Evolutionary conservation across 2,113 vertebrate genomes (phyloP), one percentile per base, ranked within the genome.

Genomic region (Ammodytes marinus): DNA sequence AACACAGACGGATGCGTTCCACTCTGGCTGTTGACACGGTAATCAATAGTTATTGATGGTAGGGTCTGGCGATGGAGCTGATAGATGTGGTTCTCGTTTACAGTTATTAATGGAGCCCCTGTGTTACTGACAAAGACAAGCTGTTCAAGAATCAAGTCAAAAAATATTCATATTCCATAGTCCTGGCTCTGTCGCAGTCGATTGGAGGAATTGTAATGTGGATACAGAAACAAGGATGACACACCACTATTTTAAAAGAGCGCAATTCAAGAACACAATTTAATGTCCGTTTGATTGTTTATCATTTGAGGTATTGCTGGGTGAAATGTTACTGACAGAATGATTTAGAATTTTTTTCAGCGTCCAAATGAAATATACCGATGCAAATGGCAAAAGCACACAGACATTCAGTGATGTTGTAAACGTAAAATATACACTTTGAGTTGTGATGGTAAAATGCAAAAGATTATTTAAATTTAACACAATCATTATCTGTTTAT

Each of bases 31-130:
- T 43, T 87, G 78, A 83, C 78, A 67, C 4, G 4, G 13, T 66
- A 57, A 82, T 90, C 77, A 82, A 91, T 91, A 85, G 42, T 74
- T 79, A 90, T 86, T 86, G 79, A 90, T 79, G 45, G 85, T 49
- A 19, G 45, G 27, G 63, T 86, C 45, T 8, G 6, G 40, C 64
- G 77, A 79, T 72, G 27, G 46, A 75, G 47, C 45, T 40, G 54
- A 88, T 68, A 58, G 63, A 81, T 79, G 55, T 65, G 67, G 55
- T 60, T 86, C 70, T 80, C 77, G 58, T 89, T 92, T 88, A 80
- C 75, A 82, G 79, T 80, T 83, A 86, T 74, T 64, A 83, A 86
- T 83, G 76, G 89, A 63, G 58, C 63, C 42, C 13, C 35, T 46
- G 42, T 55, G 63, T 80, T 57, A 79, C 35, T 72, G 57, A 84